Percentiles rank a stretch among this genome's conserved stretches.
phyloP scores from a whole-genome alignment of 1,140 invertebrate species.

The Prorops nasuta region DNA sequence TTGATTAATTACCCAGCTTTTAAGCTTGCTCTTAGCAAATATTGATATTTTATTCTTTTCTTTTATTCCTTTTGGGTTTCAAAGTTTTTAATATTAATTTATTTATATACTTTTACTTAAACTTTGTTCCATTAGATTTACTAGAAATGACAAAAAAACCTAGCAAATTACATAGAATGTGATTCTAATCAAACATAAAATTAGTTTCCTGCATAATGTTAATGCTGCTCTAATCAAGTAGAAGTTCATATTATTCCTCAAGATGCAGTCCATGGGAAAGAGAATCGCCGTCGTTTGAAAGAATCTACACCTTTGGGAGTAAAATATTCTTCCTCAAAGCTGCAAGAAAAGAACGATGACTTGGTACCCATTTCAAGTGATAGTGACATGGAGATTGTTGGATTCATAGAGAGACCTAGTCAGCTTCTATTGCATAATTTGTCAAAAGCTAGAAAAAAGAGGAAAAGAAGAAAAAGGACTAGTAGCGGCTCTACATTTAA shows the following conservation, averaged over 20 bases:
- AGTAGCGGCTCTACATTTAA: conserved; percentile 6
- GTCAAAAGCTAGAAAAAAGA: conserved; percentile 19
- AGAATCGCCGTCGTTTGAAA: conserved; percentile 43
- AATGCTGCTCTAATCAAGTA: conserved; percentile 37
- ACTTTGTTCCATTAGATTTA: neutral
- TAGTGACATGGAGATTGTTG: conserved; percentile 50
- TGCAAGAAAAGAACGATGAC: conserved; percentile 45
- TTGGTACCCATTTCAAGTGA: conserved; percentile 52
- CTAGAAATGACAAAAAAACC: no score
- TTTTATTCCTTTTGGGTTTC: no score
- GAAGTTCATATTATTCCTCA: conserved; percentile 43
- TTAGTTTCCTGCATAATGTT: neutral
- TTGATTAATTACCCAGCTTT: no score
- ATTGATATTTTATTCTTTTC: no score
- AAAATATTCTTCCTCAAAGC: conserved; percentile 28
- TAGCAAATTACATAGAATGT: neutral
- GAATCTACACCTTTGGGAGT: conserved; percentile 26
- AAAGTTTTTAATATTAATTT: neutral
- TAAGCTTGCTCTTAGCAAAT: no score
- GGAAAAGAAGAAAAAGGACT: conserved; percentile 38
- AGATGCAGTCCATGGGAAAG: conserved; percentile 52
- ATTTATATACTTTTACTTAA: conserved; percentile 4
- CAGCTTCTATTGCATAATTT: conserved; percentile 9
- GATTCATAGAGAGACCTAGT: conserved; percentile 28
- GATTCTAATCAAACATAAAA: neutral